phyloP scores from a whole-genome alignment of 2,888 invertebrate species.

The Drosophila macrospina region DNA sequence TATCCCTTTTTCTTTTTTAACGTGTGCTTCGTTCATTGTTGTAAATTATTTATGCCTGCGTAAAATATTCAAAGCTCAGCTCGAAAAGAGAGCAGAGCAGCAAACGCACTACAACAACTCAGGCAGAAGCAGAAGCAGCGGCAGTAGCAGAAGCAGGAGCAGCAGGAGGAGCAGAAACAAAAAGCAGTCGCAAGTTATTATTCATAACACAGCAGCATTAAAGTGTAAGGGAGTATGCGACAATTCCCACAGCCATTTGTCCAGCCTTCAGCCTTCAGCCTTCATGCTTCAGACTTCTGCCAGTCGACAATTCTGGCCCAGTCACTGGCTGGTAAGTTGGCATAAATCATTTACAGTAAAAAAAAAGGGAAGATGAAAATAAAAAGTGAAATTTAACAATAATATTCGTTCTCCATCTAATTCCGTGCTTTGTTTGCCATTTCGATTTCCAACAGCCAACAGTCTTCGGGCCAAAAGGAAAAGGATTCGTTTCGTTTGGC shows the following conservation, averaged over 20 bases:
- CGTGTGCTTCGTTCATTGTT: constrained; percentile 77
- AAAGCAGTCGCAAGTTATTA: constrained; percentile 81
- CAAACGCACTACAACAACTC: constrained; percentile 52
- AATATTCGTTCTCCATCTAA: constrained; percentile 63
- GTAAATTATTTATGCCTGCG: constrained; percentile 82
- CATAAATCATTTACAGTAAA: constrained; percentile 75
- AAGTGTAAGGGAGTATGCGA: constrained; percentile 78
- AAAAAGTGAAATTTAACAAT: constrained; percentile 64
- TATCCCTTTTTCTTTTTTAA: constrained; percentile 77
- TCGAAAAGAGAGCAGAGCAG: constrained; percentile 44
- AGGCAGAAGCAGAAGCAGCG: constrained; percentile 15
- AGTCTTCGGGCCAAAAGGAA: constrained; percentile 12
- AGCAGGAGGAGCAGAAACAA: constrained; percentile 34
- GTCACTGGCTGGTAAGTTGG: constrained; percentile 60
- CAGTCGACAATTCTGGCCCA: constrained; percentile 11
- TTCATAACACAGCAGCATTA: constrained; percentile 83
- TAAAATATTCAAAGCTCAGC: constrained; percentile 80
- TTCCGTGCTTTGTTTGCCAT: constrained; percentile 68
- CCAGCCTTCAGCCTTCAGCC: constrained; percentile 42
- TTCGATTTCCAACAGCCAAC: constrained; percentile 65
- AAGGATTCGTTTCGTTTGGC: constrained; percentile 55
- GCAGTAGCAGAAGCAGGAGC: no score
- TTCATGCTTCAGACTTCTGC: background rate
- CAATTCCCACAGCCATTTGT: constrained; percentile 80
- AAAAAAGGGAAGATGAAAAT: constrained; percentile 19